phyloP scores from a whole-genome alignment of 2,113 vertebrate species.

The Poeciliopsis turrubarensis region DNA sequence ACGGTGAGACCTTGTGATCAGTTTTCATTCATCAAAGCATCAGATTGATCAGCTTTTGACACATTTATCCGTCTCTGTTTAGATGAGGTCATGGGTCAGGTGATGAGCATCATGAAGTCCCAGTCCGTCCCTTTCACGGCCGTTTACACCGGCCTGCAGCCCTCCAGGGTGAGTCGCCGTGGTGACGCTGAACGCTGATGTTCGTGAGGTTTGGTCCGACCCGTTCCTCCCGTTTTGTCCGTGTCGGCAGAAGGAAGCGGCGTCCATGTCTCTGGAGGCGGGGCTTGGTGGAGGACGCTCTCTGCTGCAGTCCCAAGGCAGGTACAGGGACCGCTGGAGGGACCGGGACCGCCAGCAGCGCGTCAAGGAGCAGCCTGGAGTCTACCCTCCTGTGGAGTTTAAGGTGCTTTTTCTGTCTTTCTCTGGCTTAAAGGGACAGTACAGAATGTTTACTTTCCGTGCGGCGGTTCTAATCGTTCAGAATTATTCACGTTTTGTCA shows the following conservation, averaged over 20 bases:
- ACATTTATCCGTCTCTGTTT: neutral
- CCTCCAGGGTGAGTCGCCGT: conserved; percentile 81
- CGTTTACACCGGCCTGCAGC: conserved; percentile 83
- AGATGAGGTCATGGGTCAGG: conserved; percentile 91
- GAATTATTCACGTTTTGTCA: neutral
- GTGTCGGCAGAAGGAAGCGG: conserved; percentile 73
- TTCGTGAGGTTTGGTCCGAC: neutral
- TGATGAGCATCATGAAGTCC: conserved; percentile 83
- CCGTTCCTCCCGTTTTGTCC: neutral
- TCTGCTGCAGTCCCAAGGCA: conserved; percentile 79
- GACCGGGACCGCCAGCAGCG: conserved; percentile 53
- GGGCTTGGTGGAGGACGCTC: conserved; percentile 79
- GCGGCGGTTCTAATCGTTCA: neutral
- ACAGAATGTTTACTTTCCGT: neutral
- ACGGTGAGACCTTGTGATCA: conserved; percentile 79
- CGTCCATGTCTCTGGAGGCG: conserved; percentile 67
- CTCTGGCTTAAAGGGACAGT: neutral
- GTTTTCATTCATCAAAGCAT: neutral
- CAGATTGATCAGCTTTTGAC: too few species aligned
- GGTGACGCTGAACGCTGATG: neutral
- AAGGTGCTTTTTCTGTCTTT: conserved; percentile 57
- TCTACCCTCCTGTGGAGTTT: conserved; percentile 77
- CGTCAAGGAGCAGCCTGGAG: conserved; percentile 37
- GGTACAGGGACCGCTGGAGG: conserved; percentile 45
- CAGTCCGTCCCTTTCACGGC: conserved; percentile 87